Conservation (phyloP, 2,888 invertebrate genomes). For the Tipula lateralis region DNA sequence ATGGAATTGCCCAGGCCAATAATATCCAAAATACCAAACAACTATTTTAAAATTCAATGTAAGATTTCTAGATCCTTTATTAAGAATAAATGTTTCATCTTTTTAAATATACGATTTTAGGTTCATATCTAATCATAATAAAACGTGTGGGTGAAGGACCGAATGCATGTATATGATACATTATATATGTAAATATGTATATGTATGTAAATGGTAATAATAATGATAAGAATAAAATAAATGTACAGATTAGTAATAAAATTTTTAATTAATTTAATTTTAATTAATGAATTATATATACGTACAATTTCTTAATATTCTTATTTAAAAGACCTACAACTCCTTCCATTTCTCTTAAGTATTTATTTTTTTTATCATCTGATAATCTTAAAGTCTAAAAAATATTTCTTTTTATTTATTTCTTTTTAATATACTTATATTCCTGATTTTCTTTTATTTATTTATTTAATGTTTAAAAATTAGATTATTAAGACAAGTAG, state of each 20-base stretch:
- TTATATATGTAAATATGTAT: background rate
- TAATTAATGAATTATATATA: background rate
- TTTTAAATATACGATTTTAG: background rate
- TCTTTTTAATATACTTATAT: background rate
- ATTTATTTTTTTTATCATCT: background rate
- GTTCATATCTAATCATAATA: too few species aligned
- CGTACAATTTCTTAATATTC: background rate
- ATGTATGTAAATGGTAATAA: background rate
- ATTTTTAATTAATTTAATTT: background rate
- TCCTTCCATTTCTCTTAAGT: background rate
- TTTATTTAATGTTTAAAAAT: slow-evolving; percentile 20
- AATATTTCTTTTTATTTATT: background rate
- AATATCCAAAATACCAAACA: background rate
- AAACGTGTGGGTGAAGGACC: too few species aligned
- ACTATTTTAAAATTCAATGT: background rate
- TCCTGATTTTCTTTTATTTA: background rate
- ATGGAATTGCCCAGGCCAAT: too few species aligned
- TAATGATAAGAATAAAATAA: background rate
- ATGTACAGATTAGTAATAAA: background rate
- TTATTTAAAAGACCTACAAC: background rate
- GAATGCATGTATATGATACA: background rate
- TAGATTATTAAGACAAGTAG: background rate
- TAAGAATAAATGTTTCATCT: background rate
- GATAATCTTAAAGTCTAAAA: background rate
- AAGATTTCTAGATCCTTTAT: slow-evolving; percentile 12